phyloP scores from a whole-genome alignment of 2,888 invertebrate genomes.

The Epistrophella euchroma region DNA sequence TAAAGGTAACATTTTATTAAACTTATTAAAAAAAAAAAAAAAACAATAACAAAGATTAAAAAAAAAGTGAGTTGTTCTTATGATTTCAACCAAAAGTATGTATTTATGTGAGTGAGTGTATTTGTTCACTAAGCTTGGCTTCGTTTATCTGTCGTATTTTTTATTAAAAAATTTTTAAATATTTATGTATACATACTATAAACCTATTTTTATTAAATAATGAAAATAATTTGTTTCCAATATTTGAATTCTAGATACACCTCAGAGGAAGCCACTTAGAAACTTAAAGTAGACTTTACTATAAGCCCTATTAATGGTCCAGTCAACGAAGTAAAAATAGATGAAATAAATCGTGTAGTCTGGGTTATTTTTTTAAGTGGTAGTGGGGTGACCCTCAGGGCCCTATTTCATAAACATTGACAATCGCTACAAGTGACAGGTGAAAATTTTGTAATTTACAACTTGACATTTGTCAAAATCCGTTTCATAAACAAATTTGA shows the following conservation, averaged over 20 bases:
- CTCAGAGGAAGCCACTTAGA: too few species aligned
- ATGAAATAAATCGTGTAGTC: too few species aligned
- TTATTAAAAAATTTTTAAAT: constrained; percentile 23
- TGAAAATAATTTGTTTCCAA: constrained; percentile 18
- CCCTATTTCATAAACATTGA: too few species aligned
- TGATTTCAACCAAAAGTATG: constrained; percentile 30
- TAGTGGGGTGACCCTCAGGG: too few species aligned
- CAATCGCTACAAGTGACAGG: too few species aligned
- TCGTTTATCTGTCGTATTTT: constrained; percentile 40
- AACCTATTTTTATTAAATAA: constrained; percentile 13
- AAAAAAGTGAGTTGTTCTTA: constrained; percentile 34
- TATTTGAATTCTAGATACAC: constrained; percentile 6
- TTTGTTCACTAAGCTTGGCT: constrained; percentile 66
- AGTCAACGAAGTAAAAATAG: too few species aligned
- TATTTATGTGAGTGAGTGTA: constrained; percentile 59
- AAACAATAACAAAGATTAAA: constrained; percentile 30
- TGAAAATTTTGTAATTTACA: too few species aligned
- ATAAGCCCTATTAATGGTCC: too few species aligned
- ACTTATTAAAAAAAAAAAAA: constrained; percentile 32
- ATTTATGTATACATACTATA: not conserved
- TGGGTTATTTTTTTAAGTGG: too few species aligned
- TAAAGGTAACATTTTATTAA: constrained; percentile 82
- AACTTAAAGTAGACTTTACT: too few species aligned
- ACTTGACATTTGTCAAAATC: too few species aligned
- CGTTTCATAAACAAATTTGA: too few species aligned